These are phyloP conservation scores for Argynnis bischoffii DNA, from an alignment of 2,888 invertebrate species.

Conservation along the genomic window DNA sequence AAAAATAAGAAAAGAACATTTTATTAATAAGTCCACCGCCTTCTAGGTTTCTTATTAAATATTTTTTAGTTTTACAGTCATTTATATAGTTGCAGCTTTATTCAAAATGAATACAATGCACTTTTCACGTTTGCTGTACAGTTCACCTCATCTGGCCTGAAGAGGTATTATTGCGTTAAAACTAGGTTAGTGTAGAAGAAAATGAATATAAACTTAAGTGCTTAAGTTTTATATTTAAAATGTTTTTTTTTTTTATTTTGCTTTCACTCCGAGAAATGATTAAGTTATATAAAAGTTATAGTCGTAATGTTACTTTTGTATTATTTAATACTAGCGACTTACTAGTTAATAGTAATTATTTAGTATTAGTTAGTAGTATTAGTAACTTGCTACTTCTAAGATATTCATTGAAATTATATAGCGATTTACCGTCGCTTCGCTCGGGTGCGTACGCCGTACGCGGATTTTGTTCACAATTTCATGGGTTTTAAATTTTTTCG, in stretches of 20 bases:
- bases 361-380: no score
- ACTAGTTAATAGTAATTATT: no score
- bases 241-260: slow-evolving; percentile 9
- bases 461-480: no score
- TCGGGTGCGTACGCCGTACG: no score
- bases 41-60: slow-evolving; percentile 21
- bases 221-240: slow-evolving; percentile 1
- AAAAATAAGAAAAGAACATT: slow-evolving; percentile 13
- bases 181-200: slow-evolving; percentile 28
- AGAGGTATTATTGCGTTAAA: slow-evolving; percentile 29
- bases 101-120: slow-evolving; percentile 16
- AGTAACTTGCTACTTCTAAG: no score
- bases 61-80: slow-evolving; percentile 17
- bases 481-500: no score
- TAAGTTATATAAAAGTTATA: no score
- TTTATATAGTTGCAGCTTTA: slow-evolving; percentile 20
- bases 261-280: neutral
- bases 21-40: slow-evolving; percentile 18
- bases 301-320: neutral
- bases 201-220: slow-evolving; percentile 18
- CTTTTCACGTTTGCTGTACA: slow-evolving; percentile 19
- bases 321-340: no score
- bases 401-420: no score
- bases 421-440: no score
- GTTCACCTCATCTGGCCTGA: slow-evolving; percentile 26